Evolutionary conservation across 2,113 vertebrate genomes (phyloP), one percentile per base, ranked within the genome.

Genomic region (Perca schrenkii): DNA sequence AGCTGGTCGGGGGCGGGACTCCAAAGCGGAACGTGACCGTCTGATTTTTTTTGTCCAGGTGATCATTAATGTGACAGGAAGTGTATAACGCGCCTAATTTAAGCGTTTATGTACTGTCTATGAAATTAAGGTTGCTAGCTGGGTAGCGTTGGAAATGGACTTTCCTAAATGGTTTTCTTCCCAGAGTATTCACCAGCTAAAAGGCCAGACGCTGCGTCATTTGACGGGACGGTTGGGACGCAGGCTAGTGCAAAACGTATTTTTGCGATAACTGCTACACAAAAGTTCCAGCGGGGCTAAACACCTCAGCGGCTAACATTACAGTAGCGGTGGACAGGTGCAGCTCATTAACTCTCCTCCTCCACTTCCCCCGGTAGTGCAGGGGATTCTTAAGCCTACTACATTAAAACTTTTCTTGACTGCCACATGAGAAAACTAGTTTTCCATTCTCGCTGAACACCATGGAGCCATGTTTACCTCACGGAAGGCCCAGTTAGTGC

Each of bases 401-500:
- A 34, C 52, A 34, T 64, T 46, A 31, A 60, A 25, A 25, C 15
- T 6, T 36, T 53, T 16, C 17, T 22, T 12, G 4, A 56, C 56
- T 57, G 19, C 14, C 50, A 57, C 58, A 58, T 65, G n/a, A 66
- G 50, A 57, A 52, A n/a, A 11, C n/a, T 1, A 25, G 22, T 28
- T 53, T 25, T 52, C 34, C 5, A 49, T 47, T 56, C 5, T 57
- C 31, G 36, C 8, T 28, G 6, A 61, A 61, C 43, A 79, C 56
- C 19, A 61, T 11, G 5, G 3, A 54, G 19, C 6, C 28, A 22
- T 56, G 22, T 62, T 64, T 28, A 56, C 49, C 46, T 70, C 65
- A 40, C 16, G 14, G 40, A 52, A 66, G 70, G 43, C 69, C 76
- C 73, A 49, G 52, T 57, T 57, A 16, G 8, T 49, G 50, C 82